These are phyloP conservation scores for Stercorarius parasiticus DNA, from an alignment of 2,113 vertebrate genomes.

Conservation along the genomic window DNA sequence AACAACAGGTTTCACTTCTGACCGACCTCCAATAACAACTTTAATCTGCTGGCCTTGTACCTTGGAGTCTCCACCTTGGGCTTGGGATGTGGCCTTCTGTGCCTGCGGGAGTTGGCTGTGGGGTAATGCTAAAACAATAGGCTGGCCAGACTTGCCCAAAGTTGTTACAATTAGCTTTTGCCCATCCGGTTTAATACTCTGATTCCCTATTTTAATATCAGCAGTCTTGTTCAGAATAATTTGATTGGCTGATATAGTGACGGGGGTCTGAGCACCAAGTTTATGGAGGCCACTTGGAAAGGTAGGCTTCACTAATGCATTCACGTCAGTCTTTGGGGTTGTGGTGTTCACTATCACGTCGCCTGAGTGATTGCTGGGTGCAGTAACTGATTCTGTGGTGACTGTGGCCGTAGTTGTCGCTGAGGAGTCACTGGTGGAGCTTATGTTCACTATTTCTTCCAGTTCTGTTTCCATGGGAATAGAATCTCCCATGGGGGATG, in stretches of 20 bases:
- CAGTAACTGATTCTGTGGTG: conserved; percentile 68
- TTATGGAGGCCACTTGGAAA: conserved; percentile 84
- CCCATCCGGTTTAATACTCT: conserved; percentile 89
- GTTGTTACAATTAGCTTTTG: conserved; percentile 94
- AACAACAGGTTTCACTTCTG: conserved; percentile 87
- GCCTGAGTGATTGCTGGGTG: conserved; percentile 73
- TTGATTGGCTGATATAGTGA: conserved; percentile 89
- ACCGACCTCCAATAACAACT: conserved; percentile 88
- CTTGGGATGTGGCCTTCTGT: conserved; percentile 79
- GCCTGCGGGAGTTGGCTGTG: conserved; percentile 77
- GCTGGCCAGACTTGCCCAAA: conserved; percentile 89
- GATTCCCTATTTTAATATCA: conserved; percentile 81
- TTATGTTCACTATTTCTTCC: conserved; percentile 82
- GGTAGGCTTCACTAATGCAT: conserved; percentile 71
- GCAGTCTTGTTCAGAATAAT: conserved; percentile 91
- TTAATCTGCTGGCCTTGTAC: conserved; percentile 87
- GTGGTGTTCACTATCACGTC: conserved; percentile 64
- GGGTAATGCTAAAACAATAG: conserved; percentile 89
- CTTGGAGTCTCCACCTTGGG: conserved; percentile 80
- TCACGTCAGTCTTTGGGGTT: conserved; percentile 73
- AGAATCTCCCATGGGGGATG: conserved; percentile 82
- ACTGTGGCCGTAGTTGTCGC: conserved; percentile 12
- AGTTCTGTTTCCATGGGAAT: conserved; percentile 83
- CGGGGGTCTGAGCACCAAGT: conserved; percentile 80
- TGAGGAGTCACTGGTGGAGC: conserved; percentile 61